phyloP scores from a whole-genome alignment of 2,113 vertebrate species.

The Nestor notabilis region DNA sequence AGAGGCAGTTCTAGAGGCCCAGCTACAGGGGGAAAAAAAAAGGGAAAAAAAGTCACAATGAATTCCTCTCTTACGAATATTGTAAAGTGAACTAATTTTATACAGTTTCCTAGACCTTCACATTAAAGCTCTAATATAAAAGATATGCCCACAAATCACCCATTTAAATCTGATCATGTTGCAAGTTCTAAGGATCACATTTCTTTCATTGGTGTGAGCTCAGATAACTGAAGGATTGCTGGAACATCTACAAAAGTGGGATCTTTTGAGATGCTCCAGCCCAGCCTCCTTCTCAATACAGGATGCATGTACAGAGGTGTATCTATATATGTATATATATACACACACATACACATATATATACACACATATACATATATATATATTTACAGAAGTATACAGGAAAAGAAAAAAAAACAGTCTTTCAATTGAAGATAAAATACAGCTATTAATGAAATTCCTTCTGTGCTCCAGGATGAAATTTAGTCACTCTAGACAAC shows the following conservation, averaged over 20 bases:
- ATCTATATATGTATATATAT: no score
- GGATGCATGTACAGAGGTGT: neutral
- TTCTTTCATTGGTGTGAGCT: neutral
- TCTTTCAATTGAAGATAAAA: neutral
- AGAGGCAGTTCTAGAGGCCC: conserved; percentile 87
- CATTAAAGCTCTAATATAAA: neutral
- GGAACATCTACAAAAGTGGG: neutral
- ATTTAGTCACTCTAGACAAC: neutral
- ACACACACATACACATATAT: no score
- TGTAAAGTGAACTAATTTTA: neutral
- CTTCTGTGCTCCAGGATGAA: neutral
- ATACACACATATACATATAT: no score
- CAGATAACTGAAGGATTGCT: neutral
- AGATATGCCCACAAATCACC: neutral
- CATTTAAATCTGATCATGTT: neutral
- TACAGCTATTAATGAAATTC: neutral
- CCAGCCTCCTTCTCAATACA: neutral
- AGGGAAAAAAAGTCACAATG: neutral
- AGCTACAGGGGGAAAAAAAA: conserved; percentile 69
- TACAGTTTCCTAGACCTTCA: neutral
- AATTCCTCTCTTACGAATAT: neutral
- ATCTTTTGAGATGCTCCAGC: neutral
- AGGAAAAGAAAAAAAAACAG: neutral
- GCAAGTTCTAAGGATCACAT: neutral
- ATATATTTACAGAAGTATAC: neutral